Evolutionary conservation across 2,888 invertebrate genomes (phyloP), one percentile per base, ranked within the genome.

Genomic region (Stenchaetothrips biformis): DNA sequence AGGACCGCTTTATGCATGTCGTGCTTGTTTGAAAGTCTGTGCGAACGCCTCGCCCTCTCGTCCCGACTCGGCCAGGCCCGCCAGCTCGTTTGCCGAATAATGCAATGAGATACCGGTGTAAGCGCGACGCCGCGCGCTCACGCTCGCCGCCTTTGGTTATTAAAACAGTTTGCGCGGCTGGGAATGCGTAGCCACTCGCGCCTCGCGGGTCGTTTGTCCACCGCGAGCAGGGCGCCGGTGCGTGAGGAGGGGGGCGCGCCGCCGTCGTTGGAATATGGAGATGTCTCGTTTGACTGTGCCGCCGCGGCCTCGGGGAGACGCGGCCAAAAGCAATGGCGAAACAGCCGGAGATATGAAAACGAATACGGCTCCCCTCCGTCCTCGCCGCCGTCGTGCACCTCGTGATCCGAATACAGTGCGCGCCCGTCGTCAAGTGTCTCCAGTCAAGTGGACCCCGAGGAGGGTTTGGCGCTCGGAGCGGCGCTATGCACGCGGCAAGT

Each of bases 1-100:
- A 59, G 21, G 25, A 25, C 11, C 67, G 67, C 25, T 25, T 74
- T 25, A 74, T 21, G 67, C 67, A 74, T 25, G 67, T 11, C 25
- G 21, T 25, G 67, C 25, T 74, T 74, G 67, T 74, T 74, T 74
- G 21, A 74, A 74, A 74, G 67, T 74, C 67, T 16, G 21, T 74
- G 25, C 18, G 21, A 67, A n/a, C 18, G 67, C 67, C 59, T 59
- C 59, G 59, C 37, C 37, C 53, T 53, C 18, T 59, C 59, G 59
- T 13, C 59, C 37, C 37, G 37, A 37, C 37, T 37, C 37, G 37
- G 37, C 37, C 37, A 37, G 37, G 37, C 4, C 37, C 37, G 37
- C 37, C 37, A 37, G 37, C 2, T 37, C 37, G 53, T 53, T 13
- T 53, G 4, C 53, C 53, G 53, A 53, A 53, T 53, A 53, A 53